Base-by-base conservation (phyloP, 2,797 vertebrate genomes). In the Orestias chungarensis region DNA sequence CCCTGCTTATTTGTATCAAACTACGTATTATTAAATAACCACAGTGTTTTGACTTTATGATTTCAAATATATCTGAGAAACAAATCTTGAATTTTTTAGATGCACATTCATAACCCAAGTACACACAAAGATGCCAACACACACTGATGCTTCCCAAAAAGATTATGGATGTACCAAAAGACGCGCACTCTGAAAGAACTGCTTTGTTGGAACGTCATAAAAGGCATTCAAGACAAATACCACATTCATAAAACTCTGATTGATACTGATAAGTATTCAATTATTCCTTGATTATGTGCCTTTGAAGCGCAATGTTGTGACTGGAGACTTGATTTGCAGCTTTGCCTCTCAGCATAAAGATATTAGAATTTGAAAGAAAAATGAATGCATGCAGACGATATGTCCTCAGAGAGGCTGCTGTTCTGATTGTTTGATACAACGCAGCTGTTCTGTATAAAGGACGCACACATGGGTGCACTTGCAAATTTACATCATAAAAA, bases 221-320 rank as follows among this genome's bases (percentile, higher is more conserved):
- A 42, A 71, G 12, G 12, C 25, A 76, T 65, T n/a, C 49, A 29
- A 73, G 47, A 80, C 66, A 64, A 43, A 82, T 3, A 72, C 73
- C 61, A 44, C 61, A 61, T 71, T 74, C 79, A 85, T 46, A 57
- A 64, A 78, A 11, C 23, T 62, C 1, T 70, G 71, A 86, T 79
- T 84, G 67, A 82, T 79, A 64, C 31, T 75, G 86, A 90, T 90
- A 86, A 82, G 73, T 73, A 72, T 86, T 91, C 71, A 90, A 88
- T 89, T 87, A 91, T 87, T 86, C 71, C 70, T 68, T 81, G 81
- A 89, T 92, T 84, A 77, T 79, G 77, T 76, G 71, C 76, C 87
- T 87, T 85, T 90, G 81, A 85, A 81, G 71, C 80, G 69, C 77
- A 9, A 64, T 18, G 68, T 74, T 78, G 78, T 78, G 79, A 80